Evolutionary conservation across 2,888 invertebrate species (phyloP), one percentile per base, ranked within the genome.

Genomic region (Thymelicus acteon): DNA sequence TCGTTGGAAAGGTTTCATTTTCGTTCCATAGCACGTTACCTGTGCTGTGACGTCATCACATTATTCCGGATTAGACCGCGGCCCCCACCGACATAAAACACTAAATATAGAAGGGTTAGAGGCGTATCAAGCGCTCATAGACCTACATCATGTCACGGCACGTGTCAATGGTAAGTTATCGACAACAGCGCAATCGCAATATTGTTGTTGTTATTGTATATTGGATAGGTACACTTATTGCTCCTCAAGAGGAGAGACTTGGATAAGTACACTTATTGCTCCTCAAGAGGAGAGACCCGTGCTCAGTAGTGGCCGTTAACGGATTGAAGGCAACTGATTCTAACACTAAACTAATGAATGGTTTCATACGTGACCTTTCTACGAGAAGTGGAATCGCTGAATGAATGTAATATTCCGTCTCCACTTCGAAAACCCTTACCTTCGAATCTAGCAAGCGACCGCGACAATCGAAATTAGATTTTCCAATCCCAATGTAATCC

Each of bases 31-130:
- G 54, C 62, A 68, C 69, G 39, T 70, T 64, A 70, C 58, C 69
- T 70, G 44, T 47, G 58, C 37, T 39, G 66, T 74, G 74, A 71
- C 73, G 72, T 73, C 73, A 72, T 58, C 48, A 65, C 65, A 72
- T 65, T 67, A 65, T 47, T 57, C 40, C 63, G 68, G 65, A 66
- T 66, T 64, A 65, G 67, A 60, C 72, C 69, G 61, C 58, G 64
- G 67, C 67, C 52, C 72, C 74, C 74, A 63, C 44, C 61, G 67
- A 67, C 70, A 72, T 71, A 70, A 64, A 15, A 24, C 65, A 63
- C 70, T 72, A 68, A 74, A 72, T 68, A 74, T 74, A 74, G 69
- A 65, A 61, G 54, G 68, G 62, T 68, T 40, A 15, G 37, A 48
- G 60, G 19, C 24, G 24, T 54, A 24, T 54, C 24, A 54, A 54